phyloP scores from a whole-genome alignment of 2,113 vertebrate genomes.

The Salminus brasiliensis region DNA sequence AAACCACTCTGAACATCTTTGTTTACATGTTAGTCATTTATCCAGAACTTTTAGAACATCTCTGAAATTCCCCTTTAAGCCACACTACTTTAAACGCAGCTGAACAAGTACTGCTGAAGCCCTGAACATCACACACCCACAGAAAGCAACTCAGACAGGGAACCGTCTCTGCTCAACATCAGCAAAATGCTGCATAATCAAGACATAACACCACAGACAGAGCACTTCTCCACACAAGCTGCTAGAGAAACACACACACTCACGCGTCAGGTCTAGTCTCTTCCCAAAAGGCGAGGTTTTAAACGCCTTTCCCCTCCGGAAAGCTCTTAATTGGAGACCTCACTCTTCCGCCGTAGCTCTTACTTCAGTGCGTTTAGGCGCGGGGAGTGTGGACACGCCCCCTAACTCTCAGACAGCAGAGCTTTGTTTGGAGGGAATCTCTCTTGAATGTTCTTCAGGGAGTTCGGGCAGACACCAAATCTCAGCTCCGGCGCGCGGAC shows the following conservation, averaged over 20 bases:
- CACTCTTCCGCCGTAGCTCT: not conserved
- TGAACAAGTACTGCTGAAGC: too few relatives aligned
- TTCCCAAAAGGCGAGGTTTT: not conserved
- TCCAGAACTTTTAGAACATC: too few relatives aligned
- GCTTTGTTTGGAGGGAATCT: not conserved
- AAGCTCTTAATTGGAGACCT: not conserved
- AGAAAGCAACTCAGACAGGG: too few relatives aligned
- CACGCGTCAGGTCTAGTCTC: slow-evolving; percentile 16
- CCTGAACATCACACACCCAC: too few relatives aligned
- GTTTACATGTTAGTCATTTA: too few relatives aligned
- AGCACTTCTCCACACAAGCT: not conserved
- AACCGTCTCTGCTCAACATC: not conserved
- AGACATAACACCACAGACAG: not conserved
- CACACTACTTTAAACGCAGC: too few relatives aligned
- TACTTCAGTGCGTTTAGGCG: not conserved
- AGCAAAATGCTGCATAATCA: not conserved
- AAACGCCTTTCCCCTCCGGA: not conserved
- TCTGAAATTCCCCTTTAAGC: too few relatives aligned
- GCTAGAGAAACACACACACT: too few relatives aligned
- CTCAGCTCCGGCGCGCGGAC: not conserved
- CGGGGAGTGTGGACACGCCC: not conserved
- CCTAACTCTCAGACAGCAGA: not conserved
- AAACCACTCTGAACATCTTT: too few relatives aligned
- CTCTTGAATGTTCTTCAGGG: not conserved
- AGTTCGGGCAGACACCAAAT: not conserved